Evolutionary conservation across 2,797 vertebrate genomes (phyloP).

Genomic region (Lemur catta): DNA sequence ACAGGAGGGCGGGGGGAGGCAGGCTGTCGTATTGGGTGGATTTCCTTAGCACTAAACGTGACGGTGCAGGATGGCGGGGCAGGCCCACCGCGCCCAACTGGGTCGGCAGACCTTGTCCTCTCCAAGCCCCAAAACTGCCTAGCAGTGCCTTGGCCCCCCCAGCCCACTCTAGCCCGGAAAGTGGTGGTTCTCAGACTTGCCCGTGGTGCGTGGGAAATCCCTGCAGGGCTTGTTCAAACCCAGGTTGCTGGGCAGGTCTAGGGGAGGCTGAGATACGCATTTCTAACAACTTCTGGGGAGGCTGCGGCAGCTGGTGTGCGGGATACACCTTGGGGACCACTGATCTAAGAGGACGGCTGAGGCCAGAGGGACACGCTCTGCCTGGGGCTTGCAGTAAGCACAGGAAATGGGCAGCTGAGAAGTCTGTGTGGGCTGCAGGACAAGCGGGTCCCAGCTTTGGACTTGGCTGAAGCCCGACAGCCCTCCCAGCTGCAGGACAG

Average conservation of each 20-base stretch:
- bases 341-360: not conserved
- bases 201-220: accelerated
- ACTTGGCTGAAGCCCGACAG: not conserved
- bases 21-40: not conserved
- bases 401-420: not conserved
- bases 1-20: not conserved
- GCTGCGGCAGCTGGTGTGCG: not conserved
- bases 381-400: not conserved
- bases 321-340: not conserved
- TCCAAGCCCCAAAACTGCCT: not conserved
- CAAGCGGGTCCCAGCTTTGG: not conserved
- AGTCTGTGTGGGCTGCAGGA: not conserved
- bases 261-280: not conserved
- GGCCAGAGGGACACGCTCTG: not conserved
- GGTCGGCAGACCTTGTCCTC: not conserved
- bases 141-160: too few species aligned
- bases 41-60: not conserved
- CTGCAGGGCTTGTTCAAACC: not conserved
- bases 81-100: not conserved
- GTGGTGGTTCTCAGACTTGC: not conserved
- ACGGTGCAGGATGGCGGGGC: not conserved
- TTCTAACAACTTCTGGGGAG: not conserved
- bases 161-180: not conserved
- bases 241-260: not conserved
- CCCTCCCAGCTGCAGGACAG: not conserved